phyloP scores from a whole-genome alignment of 2,113 vertebrate species.

The Tychaedon coryphoeus region DNA sequence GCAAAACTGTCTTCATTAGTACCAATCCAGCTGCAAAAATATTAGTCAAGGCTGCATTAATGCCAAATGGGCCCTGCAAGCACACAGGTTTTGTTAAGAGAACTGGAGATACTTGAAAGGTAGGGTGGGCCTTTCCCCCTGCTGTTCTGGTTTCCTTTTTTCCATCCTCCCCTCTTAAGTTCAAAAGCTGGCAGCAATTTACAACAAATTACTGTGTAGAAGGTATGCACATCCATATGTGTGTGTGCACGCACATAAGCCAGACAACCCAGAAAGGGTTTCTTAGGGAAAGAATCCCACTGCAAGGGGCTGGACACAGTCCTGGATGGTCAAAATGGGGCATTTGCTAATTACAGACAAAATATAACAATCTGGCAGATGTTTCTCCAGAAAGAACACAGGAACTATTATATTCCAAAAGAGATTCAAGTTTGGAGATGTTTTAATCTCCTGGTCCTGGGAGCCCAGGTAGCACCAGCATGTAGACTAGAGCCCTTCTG shows the following conservation, averaged over 20 bases:
- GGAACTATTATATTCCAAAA: not conserved
- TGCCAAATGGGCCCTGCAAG: not conserved
- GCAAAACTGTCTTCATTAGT: not conserved
- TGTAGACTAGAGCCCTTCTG: not conserved
- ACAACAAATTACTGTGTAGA: not conserved
- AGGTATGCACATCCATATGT: not conserved
- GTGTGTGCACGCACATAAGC: not conserved
- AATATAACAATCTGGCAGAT: not conserved
- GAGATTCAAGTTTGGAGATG: not conserved
- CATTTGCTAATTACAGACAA: not conserved
- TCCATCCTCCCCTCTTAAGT: not conserved
- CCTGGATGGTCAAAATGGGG: not conserved
- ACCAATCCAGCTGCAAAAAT: conserved; percentile 37
- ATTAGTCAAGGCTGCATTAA: conserved; percentile 18
- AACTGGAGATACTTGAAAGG: not conserved
- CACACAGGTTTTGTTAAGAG: not conserved
- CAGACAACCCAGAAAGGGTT: not conserved
- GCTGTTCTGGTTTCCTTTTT: not conserved
- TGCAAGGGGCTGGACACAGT: not conserved
- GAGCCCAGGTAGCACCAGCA: not conserved
- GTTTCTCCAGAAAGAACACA: not conserved
- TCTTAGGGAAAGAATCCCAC: not conserved
- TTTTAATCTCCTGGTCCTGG: not conserved
- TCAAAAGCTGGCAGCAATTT: conserved; percentile 31
- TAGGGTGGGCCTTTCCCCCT: not conserved